These are phyloP conservation scores for Solea senegalensis DNA, from an alignment of 2,113 vertebrate genomes.

Conservation along the genomic window DNA sequence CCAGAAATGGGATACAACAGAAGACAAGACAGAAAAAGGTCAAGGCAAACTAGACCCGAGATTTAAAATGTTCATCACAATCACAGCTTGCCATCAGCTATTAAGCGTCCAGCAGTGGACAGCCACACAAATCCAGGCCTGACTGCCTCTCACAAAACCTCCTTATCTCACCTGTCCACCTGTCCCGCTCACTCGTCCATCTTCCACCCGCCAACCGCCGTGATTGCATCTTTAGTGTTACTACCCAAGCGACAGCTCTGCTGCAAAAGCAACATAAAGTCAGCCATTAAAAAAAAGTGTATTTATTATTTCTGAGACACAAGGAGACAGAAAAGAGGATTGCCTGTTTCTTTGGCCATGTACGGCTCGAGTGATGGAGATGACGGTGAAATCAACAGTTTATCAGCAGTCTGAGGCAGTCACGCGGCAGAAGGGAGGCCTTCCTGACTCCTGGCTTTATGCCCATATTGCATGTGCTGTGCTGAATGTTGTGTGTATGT, in stretches of 20 bases:
- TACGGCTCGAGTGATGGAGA: slow-evolving; percentile 63
- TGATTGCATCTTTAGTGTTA: slow-evolving; percentile 83
- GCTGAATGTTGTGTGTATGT: not conserved
- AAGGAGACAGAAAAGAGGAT: slow-evolving; percentile 73
- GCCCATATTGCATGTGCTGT: not conserved
- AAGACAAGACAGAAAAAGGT: slow-evolving; percentile 73
- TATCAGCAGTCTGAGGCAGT: slow-evolving; percentile 40
- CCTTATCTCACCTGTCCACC: slow-evolving; percentile 84
- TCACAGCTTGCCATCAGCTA: slow-evolving; percentile 81
- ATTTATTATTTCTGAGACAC: slow-evolving; percentile 80
- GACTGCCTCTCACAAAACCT: slow-evolving; percentile 77
- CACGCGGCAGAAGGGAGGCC: not conserved
- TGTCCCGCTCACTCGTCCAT: slow-evolving; percentile 79
- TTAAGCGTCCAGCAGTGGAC: slow-evolving; percentile 78
- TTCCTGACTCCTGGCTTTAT: not conserved
- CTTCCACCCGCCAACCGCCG: slow-evolving; percentile 66
- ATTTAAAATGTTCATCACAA: slow-evolving; percentile 82
- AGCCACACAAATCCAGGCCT: slow-evolving; percentile 76
- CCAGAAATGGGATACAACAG: slow-evolving; percentile 43
- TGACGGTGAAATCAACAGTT: slow-evolving; percentile 54
- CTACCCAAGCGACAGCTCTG: slow-evolving; percentile 73
- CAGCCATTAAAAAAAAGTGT: slow-evolving; percentile 78
- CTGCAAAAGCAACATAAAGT: slow-evolving; percentile 79
- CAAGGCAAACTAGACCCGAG: slow-evolving; percentile 75
- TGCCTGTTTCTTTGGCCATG: slow-evolving; percentile 59